These are phyloP conservation scores for Formica aserva DNA, from an alignment of 2,888 invertebrate genomes.

Conservation along the genomic window DNA sequence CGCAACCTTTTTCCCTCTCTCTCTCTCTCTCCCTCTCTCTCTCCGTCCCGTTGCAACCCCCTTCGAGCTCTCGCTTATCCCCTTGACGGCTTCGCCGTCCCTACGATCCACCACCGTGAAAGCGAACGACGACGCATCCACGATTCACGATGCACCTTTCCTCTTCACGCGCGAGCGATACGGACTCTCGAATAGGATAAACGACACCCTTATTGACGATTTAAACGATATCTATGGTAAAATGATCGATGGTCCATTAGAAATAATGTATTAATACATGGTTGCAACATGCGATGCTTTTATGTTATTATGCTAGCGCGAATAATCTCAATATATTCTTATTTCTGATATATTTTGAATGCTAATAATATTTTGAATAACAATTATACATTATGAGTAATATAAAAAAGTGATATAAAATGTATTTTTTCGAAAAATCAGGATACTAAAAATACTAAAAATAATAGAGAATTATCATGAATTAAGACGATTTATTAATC, in stretches of 20 bases:
- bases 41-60: constrained; percentile 46
- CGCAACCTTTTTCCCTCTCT: constrained; percentile 73
- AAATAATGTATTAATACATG: constrained; percentile 26
- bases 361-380: neutral
- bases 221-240: constrained; percentile 15
- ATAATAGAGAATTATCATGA: neutral
- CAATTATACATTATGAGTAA: neutral
- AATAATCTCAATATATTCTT: neutral
- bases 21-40: neutral
- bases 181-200: constrained; percentile 27
- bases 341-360: neutral
- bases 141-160: constrained; percentile 41
- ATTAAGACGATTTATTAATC: constrained; percentile 5
- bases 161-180: constrained; percentile 9
- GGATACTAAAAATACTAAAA: too few species aligned
- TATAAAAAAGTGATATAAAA: neutral
- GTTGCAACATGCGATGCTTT: constrained; percentile 3
- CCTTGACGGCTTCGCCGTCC: constrained; percentile 29
- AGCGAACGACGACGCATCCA: constrained; percentile 56
- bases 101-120: constrained; percentile 52
- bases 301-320: neutral
- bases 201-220: constrained; percentile 40
- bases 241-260: constrained; percentile 34
- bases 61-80: constrained; percentile 44
- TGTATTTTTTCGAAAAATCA: neutral